Evolutionary conservation across 2,888 invertebrate species (phyloP).

Genomic region (Hydrotaea diabolus): DNA sequence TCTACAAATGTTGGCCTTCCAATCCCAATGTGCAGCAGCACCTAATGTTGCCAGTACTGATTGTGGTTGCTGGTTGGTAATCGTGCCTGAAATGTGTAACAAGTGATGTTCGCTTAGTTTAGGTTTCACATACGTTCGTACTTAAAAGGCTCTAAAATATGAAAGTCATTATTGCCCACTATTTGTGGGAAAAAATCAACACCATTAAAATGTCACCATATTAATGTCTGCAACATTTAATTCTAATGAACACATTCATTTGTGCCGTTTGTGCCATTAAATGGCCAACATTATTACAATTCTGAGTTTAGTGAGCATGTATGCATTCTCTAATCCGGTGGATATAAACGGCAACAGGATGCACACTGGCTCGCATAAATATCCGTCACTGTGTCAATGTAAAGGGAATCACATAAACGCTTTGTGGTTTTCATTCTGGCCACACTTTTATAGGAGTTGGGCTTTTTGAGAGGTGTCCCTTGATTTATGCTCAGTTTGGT

Average conservation of each 20-base stretch:
- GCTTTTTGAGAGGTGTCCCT: too few species aligned
- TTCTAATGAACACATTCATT: conserved; percentile 67
- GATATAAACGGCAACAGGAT: background rate
- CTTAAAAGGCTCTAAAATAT: conserved; percentile 56
- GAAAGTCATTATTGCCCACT: conserved; percentile 54
- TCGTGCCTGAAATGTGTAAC: background rate
- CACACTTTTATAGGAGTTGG: too few species aligned
- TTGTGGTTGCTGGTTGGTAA: background rate
- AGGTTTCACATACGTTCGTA: background rate
- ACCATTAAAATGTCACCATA: conserved; percentile 60
- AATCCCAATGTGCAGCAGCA: background rate
- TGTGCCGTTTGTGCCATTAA: conserved; percentile 61
- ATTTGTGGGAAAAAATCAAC: conserved; percentile 33
- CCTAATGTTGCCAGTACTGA: background rate
- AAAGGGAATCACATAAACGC: too few species aligned
- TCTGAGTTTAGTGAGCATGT: conserved; percentile 17
- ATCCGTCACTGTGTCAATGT: too few species aligned
- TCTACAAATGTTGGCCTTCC: too few species aligned
- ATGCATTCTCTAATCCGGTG: conserved; percentile 7
- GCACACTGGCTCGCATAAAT: background rate
- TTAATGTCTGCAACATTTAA: conserved; percentile 65
- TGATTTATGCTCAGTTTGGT: too few species aligned
- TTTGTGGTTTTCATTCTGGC: too few species aligned
- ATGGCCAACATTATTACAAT: conserved; percentile 62
- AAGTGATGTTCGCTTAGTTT: background rate